Conservation (phyloP, 2,888 invertebrate genomes). For the Lamellibrachia satsuma region DNA sequence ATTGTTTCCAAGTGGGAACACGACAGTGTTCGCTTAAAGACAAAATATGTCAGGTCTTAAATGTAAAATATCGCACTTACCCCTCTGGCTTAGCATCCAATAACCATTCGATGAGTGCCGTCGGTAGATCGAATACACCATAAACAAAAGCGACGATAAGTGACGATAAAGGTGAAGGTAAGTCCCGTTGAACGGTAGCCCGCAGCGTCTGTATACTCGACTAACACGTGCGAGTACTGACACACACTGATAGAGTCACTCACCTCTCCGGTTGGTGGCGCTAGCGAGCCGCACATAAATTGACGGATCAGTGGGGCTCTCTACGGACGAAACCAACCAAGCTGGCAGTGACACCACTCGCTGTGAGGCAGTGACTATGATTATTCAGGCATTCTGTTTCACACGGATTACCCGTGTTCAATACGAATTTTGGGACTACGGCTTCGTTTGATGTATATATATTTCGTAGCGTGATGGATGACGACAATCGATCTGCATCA, state of each 20-base stretch:
- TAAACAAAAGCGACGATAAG: not conserved
- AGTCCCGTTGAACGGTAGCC: not conserved
- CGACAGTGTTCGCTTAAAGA: not conserved
- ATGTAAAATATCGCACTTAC: not conserved
- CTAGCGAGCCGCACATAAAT: not conserved
- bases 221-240: not conserved
- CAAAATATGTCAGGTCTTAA: not conserved
- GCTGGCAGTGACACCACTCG: not conserved
- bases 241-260: not conserved
- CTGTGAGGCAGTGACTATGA: not conserved
- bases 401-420: too few species aligned
- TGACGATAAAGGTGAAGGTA: not conserved
- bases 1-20: not conserved
- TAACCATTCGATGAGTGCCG: not conserved
- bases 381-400: too few species aligned
- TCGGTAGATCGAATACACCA: not conserved
- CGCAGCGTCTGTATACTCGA: not conserved
- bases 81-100: not conserved
- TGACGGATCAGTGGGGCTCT: not conserved
- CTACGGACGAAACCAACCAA: not conserved
- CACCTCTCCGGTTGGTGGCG: not conserved
- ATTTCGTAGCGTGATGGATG: too few species aligned
- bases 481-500: too few species aligned
- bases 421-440: too few species aligned
- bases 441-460: too few species aligned